Conservation (phyloP, 2,797 vertebrate genomes). For the Macropus fuliginosus region DNA sequence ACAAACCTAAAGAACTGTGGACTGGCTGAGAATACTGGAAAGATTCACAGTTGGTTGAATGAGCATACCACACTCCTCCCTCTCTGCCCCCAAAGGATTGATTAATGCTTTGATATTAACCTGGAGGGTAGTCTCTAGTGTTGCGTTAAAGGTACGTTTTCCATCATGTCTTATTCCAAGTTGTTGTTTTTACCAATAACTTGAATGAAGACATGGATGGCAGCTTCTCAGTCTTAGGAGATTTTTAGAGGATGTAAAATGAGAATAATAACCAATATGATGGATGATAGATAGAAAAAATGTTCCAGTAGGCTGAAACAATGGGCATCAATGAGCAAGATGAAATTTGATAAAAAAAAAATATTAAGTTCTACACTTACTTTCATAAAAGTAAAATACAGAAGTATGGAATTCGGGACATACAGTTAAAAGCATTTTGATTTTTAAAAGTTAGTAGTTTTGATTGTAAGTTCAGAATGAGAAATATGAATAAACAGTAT, state of each 20-base stretch:
- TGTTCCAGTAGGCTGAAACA: background rate
- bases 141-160: background rate
- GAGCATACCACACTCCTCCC: background rate
- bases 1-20: background rate
- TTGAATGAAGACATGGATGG: background rate
- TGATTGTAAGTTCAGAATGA: too few species aligned
- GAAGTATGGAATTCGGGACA: background rate
- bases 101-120: constrained; percentile 3
- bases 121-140: background rate
- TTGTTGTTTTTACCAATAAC: background rate
- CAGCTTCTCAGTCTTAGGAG: background rate
- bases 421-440: too few species aligned
- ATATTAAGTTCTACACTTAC: background rate
- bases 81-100: background rate
- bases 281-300: background rate
- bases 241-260: background rate
- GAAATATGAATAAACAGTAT: too few species aligned
- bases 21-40: background rate
- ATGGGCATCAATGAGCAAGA: background rate
- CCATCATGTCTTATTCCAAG: background rate
- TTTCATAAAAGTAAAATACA: background rate
- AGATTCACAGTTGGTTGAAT: background rate
- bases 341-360: background rate
- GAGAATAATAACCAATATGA: background rate
- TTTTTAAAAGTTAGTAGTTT: too few species aligned